Evolutionary conservation across 2,797 vertebrate species (phyloP).

Genomic region (Muscicapa comitata): DNA sequence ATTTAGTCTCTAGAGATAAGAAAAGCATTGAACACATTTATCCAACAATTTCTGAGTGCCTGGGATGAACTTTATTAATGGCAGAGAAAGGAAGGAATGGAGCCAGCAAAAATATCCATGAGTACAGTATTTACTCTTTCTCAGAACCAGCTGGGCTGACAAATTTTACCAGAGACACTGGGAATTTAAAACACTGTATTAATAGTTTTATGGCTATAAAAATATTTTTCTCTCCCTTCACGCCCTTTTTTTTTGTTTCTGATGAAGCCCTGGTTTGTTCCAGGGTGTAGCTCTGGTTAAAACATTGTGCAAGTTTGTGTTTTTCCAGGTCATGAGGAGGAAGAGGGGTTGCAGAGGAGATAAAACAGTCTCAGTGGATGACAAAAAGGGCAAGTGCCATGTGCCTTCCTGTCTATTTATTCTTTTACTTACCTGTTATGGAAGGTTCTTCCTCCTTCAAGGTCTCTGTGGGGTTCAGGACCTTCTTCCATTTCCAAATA

Average conservation of each 20-base stretch:
- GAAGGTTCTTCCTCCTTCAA: not conserved
- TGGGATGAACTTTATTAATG: not conserved
- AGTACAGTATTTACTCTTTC: not conserved
- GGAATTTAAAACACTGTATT: not conserved
- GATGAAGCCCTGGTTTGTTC: not conserved
- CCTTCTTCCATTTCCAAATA: not conserved
- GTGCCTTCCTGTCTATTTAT: not conserved
- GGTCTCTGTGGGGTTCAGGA: not conserved
- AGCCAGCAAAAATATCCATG: not conserved
- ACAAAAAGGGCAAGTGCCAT: not conserved
- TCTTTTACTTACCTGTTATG: not conserved
- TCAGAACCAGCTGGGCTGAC: not conserved
- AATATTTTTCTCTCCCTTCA: not conserved
- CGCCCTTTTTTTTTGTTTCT: not conserved
- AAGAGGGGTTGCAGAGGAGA: not conserved
- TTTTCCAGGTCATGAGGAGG: not conserved
- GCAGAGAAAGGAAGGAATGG: not conserved
- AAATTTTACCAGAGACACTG: not conserved
- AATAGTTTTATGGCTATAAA: not conserved
- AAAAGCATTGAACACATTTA: not conserved
- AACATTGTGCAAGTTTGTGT: not conserved
- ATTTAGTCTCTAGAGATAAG: not conserved
- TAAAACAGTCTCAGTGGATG: not conserved
- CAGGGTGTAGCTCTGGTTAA: not conserved
- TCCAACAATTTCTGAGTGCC: not conserved